Conservation (phyloP, 2,888 invertebrate species). For the Lycocerus yunnanus region DNA sequence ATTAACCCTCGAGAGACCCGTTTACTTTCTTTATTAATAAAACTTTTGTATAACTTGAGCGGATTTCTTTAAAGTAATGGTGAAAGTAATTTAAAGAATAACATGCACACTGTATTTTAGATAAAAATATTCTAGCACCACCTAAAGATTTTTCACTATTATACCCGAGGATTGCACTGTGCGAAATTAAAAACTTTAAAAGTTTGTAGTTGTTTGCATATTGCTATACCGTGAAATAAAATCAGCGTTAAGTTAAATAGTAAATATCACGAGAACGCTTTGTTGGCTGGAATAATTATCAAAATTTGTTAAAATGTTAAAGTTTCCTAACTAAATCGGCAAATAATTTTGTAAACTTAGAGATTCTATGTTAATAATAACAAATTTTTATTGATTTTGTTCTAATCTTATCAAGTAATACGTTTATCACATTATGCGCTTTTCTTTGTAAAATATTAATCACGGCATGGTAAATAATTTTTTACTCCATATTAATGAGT, state of each 20-base stretch:
- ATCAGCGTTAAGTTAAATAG: neutral
- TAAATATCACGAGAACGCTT: neutral
- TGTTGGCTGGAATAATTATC: neutral
- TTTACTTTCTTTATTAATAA: slow-evolving; percentile 45
- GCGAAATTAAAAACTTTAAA: slow-evolving; percentile 3
- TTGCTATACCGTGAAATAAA: neutral
- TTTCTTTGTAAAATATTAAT: no score
- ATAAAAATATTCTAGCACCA: slow-evolving; percentile 22
- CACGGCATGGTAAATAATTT: no score
- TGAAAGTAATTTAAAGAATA: slow-evolving; percentile 27
- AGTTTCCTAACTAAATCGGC: neutral
- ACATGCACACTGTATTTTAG: slow-evolving; percentile 28
- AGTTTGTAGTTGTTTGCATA: neutral
- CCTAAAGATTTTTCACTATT: neutral
- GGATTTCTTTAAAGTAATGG: slow-evolving; percentile 40
- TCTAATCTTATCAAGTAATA: no score
- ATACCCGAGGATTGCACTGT: neutral
- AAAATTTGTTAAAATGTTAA: neutral
- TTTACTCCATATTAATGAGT: no score
- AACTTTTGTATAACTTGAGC: slow-evolving; percentile 43
- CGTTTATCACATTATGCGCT: no score
- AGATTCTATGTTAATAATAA: neutral
- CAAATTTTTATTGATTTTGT: neutral
- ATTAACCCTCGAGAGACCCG: slow-evolving; percentile 42
- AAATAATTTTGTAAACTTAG: neutral